Percentiles rank a stretch among this genome's conserved stretches.
These are phyloP conservation scores for Dioctria linearis DNA, from an alignment of 2,888 invertebrate genomes.

Conservation along the genomic window DNA sequence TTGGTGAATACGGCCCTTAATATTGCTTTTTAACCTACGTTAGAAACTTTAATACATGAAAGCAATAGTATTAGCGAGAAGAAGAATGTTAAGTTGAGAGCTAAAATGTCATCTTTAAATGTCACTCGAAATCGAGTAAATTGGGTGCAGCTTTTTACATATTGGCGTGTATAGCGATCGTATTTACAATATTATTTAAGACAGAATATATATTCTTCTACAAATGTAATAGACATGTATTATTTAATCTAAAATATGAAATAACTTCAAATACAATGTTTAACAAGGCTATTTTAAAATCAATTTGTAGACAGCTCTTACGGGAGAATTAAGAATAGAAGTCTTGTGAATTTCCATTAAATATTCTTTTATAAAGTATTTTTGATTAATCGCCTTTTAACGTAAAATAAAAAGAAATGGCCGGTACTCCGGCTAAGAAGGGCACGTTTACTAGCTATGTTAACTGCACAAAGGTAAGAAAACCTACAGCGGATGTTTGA, in stretches of 20 bases:
- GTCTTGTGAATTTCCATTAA: neutral
- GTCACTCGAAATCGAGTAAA: constrained; percentile 38
- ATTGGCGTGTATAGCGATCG: constrained; percentile 3
- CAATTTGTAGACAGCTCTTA: neutral
- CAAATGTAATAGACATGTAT: neutral
- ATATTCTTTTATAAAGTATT: neutral
- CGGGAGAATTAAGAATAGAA: neutral
- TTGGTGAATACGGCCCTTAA: too few species aligned
- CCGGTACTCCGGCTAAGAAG: constrained; percentile 56
- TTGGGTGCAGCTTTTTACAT: constrained; percentile 43
- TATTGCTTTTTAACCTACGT: too few species aligned
- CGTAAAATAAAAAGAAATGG: constrained; percentile 30
- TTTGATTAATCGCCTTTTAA: neutral
- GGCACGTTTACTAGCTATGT: constrained; percentile 58
- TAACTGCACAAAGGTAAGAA: constrained; percentile 56
- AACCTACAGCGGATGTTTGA: constrained; percentile 34
- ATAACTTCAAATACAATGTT: constrained; percentile 13
- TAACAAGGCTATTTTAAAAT: neutral
- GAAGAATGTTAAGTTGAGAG: too few species aligned
- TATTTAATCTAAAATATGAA: neutral
- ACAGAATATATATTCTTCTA: constrained; percentile 4
- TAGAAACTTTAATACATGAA: too few species aligned
- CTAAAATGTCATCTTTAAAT: constrained; percentile 20
- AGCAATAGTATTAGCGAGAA: too few species aligned
- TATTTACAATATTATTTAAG: constrained; percentile 4